A percentile compares a stretch with the other conserved stretches of the same genome.
Conservation (phyloP, 2,888 invertebrate genomes). For the Pollenia amentaria region DNA sequence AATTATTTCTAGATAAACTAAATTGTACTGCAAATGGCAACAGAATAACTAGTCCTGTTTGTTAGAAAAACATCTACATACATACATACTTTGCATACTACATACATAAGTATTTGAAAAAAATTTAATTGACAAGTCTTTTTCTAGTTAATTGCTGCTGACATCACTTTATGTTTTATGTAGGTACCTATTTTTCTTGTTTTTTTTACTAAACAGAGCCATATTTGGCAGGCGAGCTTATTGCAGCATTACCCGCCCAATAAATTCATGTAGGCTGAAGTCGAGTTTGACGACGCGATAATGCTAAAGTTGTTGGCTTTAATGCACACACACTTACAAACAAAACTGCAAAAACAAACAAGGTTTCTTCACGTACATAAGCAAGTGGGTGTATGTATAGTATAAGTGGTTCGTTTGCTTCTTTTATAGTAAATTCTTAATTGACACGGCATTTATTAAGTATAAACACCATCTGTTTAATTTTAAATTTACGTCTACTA, state of each 20-base stretch:
- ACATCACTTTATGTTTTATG: constrained; percentile 47
- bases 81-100: no score
- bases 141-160: constrained; percentile 40
- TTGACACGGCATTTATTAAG: constrained; percentile 1
- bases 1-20: background rate
- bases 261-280: constrained; percentile 9
- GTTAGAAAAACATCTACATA: no score
- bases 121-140: background rate
- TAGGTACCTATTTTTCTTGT: constrained; percentile 39
- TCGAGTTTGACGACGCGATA: background rate
- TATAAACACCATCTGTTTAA: constrained; percentile 35
- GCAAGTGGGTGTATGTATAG: constrained; percentile 23
- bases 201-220: constrained; percentile 7
- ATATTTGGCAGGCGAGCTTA: constrained; percentile 37
- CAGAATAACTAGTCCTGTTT: no score
- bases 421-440: background rate
- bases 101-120: background rate
- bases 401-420: constrained; percentile 27
- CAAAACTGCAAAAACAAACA: background rate
- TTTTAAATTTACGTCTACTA: constrained; percentile 31
- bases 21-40: background rate
- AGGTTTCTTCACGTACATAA: background rate
- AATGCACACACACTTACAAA: constrained; percentile 19
- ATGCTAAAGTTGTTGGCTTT: background rate
- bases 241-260: constrained; percentile 32